A percentile compares a stretch with the other conserved stretches of the same genome.
These are phyloP conservation scores for Laterallus jamaicensis DNA, from an alignment of 2,113 vertebrate genomes.

Conservation along the genomic window DNA sequence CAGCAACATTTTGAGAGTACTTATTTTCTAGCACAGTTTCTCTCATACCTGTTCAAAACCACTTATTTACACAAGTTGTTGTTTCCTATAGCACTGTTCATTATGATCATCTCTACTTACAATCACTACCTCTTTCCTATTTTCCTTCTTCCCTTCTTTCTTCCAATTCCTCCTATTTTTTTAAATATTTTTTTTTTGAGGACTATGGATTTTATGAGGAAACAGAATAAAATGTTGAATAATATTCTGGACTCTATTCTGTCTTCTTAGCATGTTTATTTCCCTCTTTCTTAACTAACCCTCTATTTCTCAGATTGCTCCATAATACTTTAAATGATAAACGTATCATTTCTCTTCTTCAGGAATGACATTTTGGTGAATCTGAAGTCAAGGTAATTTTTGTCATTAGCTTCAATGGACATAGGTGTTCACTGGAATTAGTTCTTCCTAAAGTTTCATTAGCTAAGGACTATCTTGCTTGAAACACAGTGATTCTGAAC, in stretches of 20 bases:
- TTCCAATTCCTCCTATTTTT: not conserved
- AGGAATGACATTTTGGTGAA: not conserved
- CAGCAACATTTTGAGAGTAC: not conserved
- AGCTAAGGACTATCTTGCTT: not conserved
- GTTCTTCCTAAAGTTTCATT: not conserved
- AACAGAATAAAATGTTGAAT: not conserved
- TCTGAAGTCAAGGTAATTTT: not conserved
- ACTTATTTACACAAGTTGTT: not conserved
- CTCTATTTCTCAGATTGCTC: not conserved
- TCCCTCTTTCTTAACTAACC: not conserved
- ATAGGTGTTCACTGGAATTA: not conserved
- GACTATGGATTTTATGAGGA: not conserved
- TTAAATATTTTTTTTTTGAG: not conserved
- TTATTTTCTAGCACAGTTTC: not conserved
- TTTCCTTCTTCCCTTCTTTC: not conserved
- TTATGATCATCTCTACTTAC: not conserved
- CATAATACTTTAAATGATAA: not conserved
- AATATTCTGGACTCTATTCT: not conserved
- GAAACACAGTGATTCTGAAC: not conserved
- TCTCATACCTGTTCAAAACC: not conserved
- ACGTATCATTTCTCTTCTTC: not conserved
- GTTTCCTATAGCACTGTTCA: not conserved
- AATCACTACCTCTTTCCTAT: not conserved
- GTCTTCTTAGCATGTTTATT: not conserved
- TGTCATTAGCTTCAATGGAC: not conserved